Conservation (phyloP, 2,888 invertebrate genomes). For the Lasioglossum calceatum region DNA sequence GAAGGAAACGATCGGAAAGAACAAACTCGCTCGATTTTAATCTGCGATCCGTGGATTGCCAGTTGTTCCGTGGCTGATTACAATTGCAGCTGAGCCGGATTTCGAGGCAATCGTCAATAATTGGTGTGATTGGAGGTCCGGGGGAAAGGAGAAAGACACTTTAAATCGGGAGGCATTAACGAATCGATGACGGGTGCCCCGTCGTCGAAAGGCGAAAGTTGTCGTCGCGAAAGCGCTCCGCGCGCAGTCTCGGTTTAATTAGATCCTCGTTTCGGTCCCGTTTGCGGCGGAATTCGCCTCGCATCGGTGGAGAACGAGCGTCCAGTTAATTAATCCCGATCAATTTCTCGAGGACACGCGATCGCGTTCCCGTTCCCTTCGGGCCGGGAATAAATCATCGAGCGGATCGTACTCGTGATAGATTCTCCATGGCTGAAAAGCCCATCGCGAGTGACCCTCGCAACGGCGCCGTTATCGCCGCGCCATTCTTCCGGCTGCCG, state of each 20-base stretch:
- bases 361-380: background rate
- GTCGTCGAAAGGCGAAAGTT: background rate
- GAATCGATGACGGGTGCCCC: background rate
- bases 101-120: background rate
- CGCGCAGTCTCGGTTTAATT: background rate
- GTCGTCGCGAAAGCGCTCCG: background rate
- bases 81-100: background rate
- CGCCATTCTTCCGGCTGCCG: background rate
- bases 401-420: conserved; percentile 1
- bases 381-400: conserved; percentile 10
- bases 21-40: background rate
- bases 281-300: background rate
- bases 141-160: background rate
- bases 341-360: conserved; percentile 6
- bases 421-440: background rate
- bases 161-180: background rate
- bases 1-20: background rate
- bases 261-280: background rate
- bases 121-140: background rate
- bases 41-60: background rate
- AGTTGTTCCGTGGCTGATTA: background rate
- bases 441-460: background rate
- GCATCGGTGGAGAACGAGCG: background rate
- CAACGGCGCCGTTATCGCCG: background rate
- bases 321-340: conserved; percentile 1